A percentile compares a stretch with the other conserved stretches of the same genome.
Evolutionary conservation across 1,140 invertebrate species (phyloP).

Genomic region (Zaprionus nigranus): DNA sequence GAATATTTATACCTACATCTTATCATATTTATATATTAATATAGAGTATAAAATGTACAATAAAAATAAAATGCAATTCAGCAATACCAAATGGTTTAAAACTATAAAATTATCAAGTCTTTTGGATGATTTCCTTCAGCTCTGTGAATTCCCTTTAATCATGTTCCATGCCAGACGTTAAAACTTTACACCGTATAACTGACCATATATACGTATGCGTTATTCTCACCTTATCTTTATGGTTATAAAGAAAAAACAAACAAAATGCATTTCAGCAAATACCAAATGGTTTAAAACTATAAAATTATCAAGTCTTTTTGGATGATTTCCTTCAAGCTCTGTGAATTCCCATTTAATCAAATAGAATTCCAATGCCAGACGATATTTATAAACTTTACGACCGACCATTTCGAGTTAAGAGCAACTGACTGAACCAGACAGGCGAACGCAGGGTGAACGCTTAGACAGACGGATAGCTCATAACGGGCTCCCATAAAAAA

Average conservation of each 20-base stretch:
- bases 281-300: background rate
- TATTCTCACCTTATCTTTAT: no score
- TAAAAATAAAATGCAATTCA: background rate
- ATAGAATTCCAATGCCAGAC: constrained; percentile 50
- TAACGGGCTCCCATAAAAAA: constrained; percentile 39
- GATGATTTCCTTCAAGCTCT: background rate
- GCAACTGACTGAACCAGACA: constrained; percentile 5
- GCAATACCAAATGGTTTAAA: background rate
- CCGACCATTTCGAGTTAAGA: constrained; percentile 23
- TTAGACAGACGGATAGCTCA: constrained; percentile 25
- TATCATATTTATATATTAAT: no score
- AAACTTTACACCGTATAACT: no score
- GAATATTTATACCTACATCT: no score
- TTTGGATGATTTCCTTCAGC: background rate
- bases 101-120: background rate
- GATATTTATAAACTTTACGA: constrained; percentile 70
- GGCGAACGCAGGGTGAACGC: constrained; percentile 1
- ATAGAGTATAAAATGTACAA: background rate
- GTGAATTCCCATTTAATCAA: constrained; percentile 53
- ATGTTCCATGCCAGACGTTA: no score
- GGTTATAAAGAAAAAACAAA: no score
- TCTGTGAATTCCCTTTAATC: no score
- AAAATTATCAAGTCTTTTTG: background rate
- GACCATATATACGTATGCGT: no score
- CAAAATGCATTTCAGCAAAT: background rate